Evolutionary conservation across 2,888 invertebrate genomes (phyloP).

Genomic region (Pemphredon lugubris): DNA sequence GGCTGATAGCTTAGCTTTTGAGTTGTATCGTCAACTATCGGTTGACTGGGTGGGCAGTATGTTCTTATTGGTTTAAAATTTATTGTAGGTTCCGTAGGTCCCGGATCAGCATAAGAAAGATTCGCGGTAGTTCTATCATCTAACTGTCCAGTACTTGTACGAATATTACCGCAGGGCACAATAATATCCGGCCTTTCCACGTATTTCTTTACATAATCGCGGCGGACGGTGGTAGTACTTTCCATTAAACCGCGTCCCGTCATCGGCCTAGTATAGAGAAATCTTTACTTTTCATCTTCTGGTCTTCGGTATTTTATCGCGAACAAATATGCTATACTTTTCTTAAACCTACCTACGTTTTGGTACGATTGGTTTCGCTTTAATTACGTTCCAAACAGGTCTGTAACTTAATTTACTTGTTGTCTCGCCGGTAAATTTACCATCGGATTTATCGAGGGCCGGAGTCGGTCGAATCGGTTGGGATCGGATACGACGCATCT

Average conservation of each 20-base stretch:
- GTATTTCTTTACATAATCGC: conserved; percentile 72
- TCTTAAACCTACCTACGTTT: conserved; percentile 65
- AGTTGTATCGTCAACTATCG: conserved; percentile 74
- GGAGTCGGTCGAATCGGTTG: conserved; percentile 68
- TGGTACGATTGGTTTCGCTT: conserved; percentile 73
- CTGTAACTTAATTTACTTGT: conserved; percentile 73
- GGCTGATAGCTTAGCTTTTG: conserved; percentile 79
- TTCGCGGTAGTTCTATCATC: conserved; percentile 71
- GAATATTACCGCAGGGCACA: conserved; percentile 74
- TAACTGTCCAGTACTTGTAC: conserved; percentile 66
- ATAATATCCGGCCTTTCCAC: conserved; percentile 69
- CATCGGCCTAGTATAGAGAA: conserved; percentile 50
- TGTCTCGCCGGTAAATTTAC: conserved; percentile 72
- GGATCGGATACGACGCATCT: conserved; percentile 43
- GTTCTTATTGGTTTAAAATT: conserved; percentile 75
- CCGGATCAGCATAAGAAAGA: conserved; percentile 74
- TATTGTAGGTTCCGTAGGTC: conserved; percentile 63
- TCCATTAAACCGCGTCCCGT: conserved; percentile 73
- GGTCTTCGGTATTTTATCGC: too few relatives aligned
- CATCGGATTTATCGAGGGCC: conserved; percentile 60
- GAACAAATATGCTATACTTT: neutral
- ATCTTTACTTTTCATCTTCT: neutral
- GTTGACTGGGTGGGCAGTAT: conserved; percentile 71
- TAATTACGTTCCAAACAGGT: conserved; percentile 68
- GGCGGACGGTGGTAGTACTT: conserved; percentile 73